Conservation (phyloP, 2,113 vertebrate genomes). For the Paraplagusia blochii region DNA sequence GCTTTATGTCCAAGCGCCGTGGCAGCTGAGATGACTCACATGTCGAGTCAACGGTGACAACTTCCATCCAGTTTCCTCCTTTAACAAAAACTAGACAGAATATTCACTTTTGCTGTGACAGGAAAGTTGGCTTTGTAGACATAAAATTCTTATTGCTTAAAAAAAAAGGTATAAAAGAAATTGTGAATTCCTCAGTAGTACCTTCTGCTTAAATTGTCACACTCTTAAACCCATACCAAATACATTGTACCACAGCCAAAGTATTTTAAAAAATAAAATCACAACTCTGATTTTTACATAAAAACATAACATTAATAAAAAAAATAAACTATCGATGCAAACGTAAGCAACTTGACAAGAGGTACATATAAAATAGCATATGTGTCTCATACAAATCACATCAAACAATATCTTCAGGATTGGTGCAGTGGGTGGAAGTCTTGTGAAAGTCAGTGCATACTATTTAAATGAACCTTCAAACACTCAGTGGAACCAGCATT, state of each 20-base stretch:
- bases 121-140: constrained; percentile 13
- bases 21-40: constrained; percentile 22
- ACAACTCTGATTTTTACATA: constrained; percentile 42
- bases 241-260: background rate
- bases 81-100: background rate
- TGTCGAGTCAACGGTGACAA: background rate
- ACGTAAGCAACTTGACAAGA: constrained; percentile 7
- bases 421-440: too few species aligned
- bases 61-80: constrained; percentile 3
- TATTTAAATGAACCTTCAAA: constrained; percentile 37
- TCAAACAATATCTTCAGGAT: too few species aligned
- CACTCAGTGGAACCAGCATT: constrained; percentile 51
- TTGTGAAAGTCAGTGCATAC: constrained; percentile 56
- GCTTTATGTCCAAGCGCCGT: constrained; percentile 9
- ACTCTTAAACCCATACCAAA: too few species aligned
- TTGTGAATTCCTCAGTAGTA: background rate
- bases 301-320: constrained; percentile 30
- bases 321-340: constrained; percentile 24
- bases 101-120: constrained; percentile 3
- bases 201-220: background rate
- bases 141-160: constrained; percentile 60
- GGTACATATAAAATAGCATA: constrained; percentile 2
- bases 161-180: constrained; percentile 4
- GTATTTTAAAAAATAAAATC: constrained; percentile 8
- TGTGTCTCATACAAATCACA: constrained; percentile 11